phyloP scores from a whole-genome alignment of 2,797 vertebrate species.

The Tarsius wallacei region DNA sequence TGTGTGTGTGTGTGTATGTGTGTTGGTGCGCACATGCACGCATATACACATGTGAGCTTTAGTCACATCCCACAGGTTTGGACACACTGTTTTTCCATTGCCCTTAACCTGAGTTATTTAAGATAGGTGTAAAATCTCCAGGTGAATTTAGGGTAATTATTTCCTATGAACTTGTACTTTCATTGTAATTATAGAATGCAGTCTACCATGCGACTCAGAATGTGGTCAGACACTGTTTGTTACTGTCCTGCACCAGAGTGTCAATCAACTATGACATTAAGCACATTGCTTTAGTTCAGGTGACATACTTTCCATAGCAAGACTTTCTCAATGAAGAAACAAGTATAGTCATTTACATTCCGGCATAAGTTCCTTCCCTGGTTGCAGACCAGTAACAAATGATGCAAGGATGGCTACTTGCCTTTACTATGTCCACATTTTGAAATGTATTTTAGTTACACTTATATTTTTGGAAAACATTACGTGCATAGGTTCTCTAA shows the following conservation, averaged over 20 bases:
- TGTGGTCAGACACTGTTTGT: background rate
- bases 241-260: background rate
- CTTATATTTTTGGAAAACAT: conserved; percentile 32
- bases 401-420: conserved; percentile 7
- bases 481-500: conserved; percentile 37
- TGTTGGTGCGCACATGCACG: too few relatives aligned
- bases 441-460: conserved; percentile 36
- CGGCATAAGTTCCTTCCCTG: background rate
- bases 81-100: background rate
- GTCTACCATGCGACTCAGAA: background rate
- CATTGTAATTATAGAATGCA: background rate
- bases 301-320: background rate
- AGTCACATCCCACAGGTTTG: background rate
- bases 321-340: background rate
- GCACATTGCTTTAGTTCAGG: background rate
- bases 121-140: conserved; percentile 22
- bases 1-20: too few relatives aligned
- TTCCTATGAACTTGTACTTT: conserved; percentile 52
- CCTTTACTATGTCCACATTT: background rate
- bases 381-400: conserved; percentile 25
- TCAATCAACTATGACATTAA: background rate
- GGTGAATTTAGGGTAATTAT: background rate
- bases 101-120: conserved; percentile 12
- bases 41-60: background rate
- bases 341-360: background rate